These are phyloP conservation scores for Nematopogon swammerdamellus DNA, from an alignment of 2,888 invertebrate genomes.

Conservation along the genomic window DNA sequence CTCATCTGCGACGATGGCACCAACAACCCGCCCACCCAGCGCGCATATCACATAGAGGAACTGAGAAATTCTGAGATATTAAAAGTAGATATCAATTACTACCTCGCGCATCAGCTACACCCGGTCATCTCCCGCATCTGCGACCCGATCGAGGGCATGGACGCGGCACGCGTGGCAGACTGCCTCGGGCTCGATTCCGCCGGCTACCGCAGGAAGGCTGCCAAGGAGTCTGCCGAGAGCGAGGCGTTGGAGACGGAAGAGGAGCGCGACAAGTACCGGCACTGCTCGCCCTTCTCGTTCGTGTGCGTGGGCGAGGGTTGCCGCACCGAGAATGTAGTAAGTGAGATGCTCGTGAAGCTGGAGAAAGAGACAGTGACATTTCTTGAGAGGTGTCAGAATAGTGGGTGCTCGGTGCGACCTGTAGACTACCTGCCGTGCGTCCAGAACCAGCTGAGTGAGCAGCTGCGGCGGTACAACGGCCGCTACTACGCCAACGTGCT, in stretches of 20 bases:
- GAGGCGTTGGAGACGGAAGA: constrained; percentile 48
- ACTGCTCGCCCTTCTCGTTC: constrained; percentile 65
- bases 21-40: constrained; percentile 74
- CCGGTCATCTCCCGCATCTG: constrained; percentile 94
- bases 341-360: constrained; percentile 40
- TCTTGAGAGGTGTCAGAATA: constrained; percentile 70
- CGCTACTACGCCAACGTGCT: constrained; percentile 79
- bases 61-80: constrained; percentile 66
- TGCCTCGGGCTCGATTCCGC: constrained; percentile 74
- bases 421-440: constrained; percentile 64
- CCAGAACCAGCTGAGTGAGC: constrained; percentile 69
- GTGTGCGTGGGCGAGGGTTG: constrained; percentile 57
- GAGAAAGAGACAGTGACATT: constrained; percentile 50
- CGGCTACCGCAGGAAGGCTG: constrained; percentile 30
- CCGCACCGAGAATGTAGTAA: constrained; percentile 50
- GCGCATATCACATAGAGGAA: constrained; percentile 94
- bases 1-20: constrained; percentile 92
- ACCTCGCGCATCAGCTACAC: constrained; percentile 92
- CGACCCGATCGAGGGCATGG: constrained; percentile 93
- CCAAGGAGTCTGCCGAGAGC: constrained; percentile 37
- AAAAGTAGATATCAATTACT: constrained; percentile 85
- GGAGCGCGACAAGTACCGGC: constrained; percentile 53
- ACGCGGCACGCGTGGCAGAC: constrained; percentile 85
- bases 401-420: constrained; percentile 64
- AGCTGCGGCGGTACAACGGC: constrained; percentile 63